A percentile compares a stretch with the other conserved stretches of the same genome.
Conservation (phyloP, 2,797 vertebrate genomes). For the Lagodon rhomboides region DNA sequence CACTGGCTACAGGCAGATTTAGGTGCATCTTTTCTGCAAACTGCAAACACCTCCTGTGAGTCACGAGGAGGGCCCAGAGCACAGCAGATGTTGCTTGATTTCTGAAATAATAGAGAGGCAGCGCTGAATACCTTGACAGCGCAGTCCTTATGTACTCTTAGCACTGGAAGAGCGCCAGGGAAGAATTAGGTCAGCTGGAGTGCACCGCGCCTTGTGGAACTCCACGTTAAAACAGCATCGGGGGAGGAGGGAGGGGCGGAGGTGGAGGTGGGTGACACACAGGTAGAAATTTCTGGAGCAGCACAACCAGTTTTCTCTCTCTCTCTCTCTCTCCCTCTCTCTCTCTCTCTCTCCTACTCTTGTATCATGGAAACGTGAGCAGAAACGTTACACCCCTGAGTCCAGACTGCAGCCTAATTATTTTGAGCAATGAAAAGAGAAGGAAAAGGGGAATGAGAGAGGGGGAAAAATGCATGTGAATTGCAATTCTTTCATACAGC, state of each 20-base stretch:
- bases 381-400: slow-evolving; percentile 78
- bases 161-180: slow-evolving; percentile 78
- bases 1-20: slow-evolving; percentile 52
- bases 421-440: slow-evolving; percentile 82
- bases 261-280: slow-evolving; percentile 58
- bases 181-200: slow-evolving; percentile 88
- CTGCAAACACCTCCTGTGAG: slow-evolving; percentile 58
- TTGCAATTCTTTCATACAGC: slow-evolving; percentile 83
- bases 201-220: slow-evolving; percentile 79
- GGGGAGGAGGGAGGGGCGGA: slow-evolving; percentile 36
- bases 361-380: slow-evolving; percentile 78
- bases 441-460: slow-evolving; percentile 54
- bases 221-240: slow-evolving; percentile 78
- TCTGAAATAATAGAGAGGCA: slow-evolving; percentile 76
- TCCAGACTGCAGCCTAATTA: slow-evolving; percentile 85
- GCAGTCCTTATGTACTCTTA: slow-evolving; percentile 82
- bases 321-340: slow-evolving; percentile 3
- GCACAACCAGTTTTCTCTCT: slow-evolving; percentile 48
- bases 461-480: slow-evolving; percentile 72
- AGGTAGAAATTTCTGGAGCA: slow-evolving; percentile 84
- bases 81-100: slow-evolving; percentile 81
- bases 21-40: slow-evolving; percentile 65
- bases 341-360: slow-evolving; percentile 30
- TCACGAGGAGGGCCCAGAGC: slow-evolving; percentile 72
- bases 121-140: slow-evolving; percentile 75